Conservation (phyloP, 1,140 invertebrate genomes). For the Microplitis mediator region DNA sequence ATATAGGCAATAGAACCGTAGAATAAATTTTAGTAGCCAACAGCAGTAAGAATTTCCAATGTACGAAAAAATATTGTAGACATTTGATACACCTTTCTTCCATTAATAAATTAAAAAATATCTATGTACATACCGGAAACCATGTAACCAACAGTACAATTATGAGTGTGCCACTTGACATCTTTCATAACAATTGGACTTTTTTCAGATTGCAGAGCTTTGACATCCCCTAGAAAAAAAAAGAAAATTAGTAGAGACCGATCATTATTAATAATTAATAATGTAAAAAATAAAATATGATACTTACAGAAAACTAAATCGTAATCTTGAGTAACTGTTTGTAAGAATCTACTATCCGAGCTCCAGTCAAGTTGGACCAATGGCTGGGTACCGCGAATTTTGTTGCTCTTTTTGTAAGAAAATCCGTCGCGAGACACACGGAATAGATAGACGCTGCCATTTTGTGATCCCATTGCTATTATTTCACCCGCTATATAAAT, state of each 20-base stretch:
- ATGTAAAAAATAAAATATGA: background rate
- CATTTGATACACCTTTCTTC: too few relatives aligned
- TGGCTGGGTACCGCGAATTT: conserved; percentile 82
- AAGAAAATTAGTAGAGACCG: too few relatives aligned
- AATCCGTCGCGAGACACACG: conserved; percentile 84
- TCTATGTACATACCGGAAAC: conserved; percentile 71
- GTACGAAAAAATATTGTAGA: too few relatives aligned
- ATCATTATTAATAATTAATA: too few relatives aligned
- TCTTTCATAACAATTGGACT: conserved; percentile 87
- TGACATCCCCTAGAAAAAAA: conserved; percentile 77
- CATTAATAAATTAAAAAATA: background rate
- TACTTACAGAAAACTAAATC: conserved; percentile 87
- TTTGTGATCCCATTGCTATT: conserved; percentile 89
- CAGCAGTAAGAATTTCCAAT: too few relatives aligned
- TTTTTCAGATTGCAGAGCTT: conserved; percentile 81
- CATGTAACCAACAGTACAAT: conserved; percentile 82
- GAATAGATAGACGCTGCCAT: conserved; percentile 85
- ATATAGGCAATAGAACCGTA: too few relatives aligned
- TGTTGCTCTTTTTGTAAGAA: conserved; percentile 86
- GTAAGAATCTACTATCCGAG: conserved; percentile 82
- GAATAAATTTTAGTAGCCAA: too few relatives aligned
- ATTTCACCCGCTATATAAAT: conserved; percentile 78
- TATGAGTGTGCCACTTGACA: conserved; percentile 86
- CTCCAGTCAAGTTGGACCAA: conserved; percentile 90
- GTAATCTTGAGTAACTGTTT: conserved; percentile 91